phyloP scores from a whole-genome alignment of 2,113 vertebrate genomes.

The Phyllopteryx taeniolatus region DNA sequence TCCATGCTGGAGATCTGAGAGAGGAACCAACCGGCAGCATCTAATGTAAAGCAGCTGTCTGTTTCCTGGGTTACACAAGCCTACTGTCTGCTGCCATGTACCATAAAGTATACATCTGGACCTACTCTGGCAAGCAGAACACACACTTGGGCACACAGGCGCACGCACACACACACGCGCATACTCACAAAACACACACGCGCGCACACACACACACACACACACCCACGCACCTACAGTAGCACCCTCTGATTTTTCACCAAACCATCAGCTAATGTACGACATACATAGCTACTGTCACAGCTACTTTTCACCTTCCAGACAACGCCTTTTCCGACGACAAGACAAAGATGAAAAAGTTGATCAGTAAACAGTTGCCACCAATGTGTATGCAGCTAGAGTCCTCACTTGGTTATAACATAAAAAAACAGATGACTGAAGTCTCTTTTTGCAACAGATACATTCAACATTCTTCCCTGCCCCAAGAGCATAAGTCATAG shows the following conservation, averaged over 20 bases:
- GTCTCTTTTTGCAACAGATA: background rate
- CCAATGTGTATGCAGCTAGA: background rate
- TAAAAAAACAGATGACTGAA: background rate
- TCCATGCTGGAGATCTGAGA: constrained; percentile 36
- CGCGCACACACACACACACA: background rate
- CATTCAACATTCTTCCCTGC: background rate
- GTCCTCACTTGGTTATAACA: background rate
- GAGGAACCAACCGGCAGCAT: constrained; percentile 51
- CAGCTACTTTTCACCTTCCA: background rate
- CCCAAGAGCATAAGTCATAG: background rate
- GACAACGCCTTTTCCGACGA: background rate
- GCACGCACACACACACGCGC: background rate
- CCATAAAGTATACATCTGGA: constrained; percentile 55
- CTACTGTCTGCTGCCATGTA: constrained; percentile 59
- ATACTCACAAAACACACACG: background rate
- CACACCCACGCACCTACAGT: background rate
- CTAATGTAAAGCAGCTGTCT: constrained; percentile 71
- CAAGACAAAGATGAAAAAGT: background rate
- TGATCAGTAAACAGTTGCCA: background rate
- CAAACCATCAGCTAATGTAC: background rate
- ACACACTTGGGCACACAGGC: constrained; percentile 1
- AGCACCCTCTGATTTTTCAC: background rate
- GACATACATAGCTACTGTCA: too few relatives aligned
- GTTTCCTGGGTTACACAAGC: constrained; percentile 62
- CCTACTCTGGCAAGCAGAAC: constrained; percentile 16